These are phyloP conservation scores for Charina bottae DNA, from an alignment of 2,113 vertebrate species.

Conservation along the genomic window DNA sequence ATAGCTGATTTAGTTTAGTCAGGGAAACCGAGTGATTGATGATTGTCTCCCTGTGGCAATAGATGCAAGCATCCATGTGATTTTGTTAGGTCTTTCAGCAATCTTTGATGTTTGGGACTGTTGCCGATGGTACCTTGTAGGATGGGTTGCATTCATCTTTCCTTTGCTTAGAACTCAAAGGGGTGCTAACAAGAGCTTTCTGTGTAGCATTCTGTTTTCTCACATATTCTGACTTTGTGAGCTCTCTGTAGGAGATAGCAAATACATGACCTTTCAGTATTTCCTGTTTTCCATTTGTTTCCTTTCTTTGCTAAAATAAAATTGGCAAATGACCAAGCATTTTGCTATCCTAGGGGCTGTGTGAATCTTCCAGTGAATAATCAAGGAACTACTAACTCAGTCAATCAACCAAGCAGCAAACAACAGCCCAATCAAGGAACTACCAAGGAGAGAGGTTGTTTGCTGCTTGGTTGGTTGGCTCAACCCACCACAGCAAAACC, in stretches of 20 bases:
- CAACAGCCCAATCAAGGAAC: too few species aligned
- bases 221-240: neutral
- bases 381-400: too few species aligned
- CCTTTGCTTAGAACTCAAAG: constrained; percentile 20
- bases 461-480: too few species aligned
- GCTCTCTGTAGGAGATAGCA: neutral
- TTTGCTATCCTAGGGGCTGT: neutral
- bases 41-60: constrained; percentile 9
- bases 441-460: too few species aligned
- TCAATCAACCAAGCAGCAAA: too few species aligned
- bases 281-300: constrained; percentile 11
- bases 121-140: neutral
- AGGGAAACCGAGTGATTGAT: constrained; percentile 11
- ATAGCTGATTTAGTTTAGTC: neutral
- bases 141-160: neutral
- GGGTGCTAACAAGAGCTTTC: neutral
- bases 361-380: neutral
- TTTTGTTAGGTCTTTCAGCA: constrained; percentile 5
- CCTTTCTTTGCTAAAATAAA: neutral
- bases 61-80: neutral
- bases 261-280: neutral
- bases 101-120: constrained; percentile 23
- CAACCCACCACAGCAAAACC: too few species aligned
- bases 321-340: neutral
- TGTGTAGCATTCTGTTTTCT: neutral